Base-by-base conservation (phyloP, 2,888 invertebrate species). In the Mesodorylaimus sp. region DNA sequence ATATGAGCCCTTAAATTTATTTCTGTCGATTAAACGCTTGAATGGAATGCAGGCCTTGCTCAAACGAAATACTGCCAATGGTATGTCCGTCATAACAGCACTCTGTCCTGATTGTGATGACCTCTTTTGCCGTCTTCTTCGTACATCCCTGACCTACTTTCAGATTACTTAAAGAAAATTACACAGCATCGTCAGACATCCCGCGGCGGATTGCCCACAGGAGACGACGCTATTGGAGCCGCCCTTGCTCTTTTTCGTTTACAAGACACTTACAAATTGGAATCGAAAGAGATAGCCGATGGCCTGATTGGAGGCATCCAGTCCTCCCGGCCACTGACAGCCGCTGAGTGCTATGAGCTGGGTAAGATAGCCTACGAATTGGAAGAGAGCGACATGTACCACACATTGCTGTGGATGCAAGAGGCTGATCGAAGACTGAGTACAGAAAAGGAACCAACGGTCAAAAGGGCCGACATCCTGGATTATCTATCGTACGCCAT, bases 401-500 rank as follows among this genome's bases (percentile, higher is more conserved):
- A 93, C 66, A 85, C 89, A 0, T 77, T 83, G 1, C 72, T 83
- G 37, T 95, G 93, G 95, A 91, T 93, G 89, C 77, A 78, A 56
- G 87, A 89, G 69, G 84, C 95, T 0, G 52, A 87, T 62, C 72
- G 76, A 39, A 78, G 83, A 55, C 75, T 79, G 55, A 75, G 77
- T 47, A 81, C 81, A 60, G 73, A 75, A 21, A 75, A 75, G 60
- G 70, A 71, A 54, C 62, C 57, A 21, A 75, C 79, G 23, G 77
- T 79, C 50, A 76, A 75, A 23, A 78, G 80, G 58, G 77, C 78
- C 46, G 86, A 88, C 62, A 80, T 95, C 57, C 71, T 95, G 50
- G 97, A 97, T 68, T 93, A 95, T 68, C 76, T 97, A 54, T 84
- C 93, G 26, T 97, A 88, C 72, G 81, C 89, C 16, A 80, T 84